Evolutionary conservation across 2,797 vertebrate species (phyloP), one percentile per base, ranked within the genome.

Genomic region (Cheracebus regulus): DNA sequence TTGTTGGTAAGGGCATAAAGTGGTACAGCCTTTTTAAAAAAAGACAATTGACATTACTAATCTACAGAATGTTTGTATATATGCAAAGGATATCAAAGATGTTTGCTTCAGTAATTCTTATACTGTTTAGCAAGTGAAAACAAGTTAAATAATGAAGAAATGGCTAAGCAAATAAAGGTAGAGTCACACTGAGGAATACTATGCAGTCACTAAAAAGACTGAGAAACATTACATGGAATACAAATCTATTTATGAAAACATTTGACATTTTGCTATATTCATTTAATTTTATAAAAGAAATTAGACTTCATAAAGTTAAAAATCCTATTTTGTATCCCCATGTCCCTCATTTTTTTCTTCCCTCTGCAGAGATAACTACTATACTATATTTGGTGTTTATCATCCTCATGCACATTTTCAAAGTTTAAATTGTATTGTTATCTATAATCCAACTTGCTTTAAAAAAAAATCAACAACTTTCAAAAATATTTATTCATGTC

Each of bases 181-280:
- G 1, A 80, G 39, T 67, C 28, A 36, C 28, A 30, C 10, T n/a
- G 4, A 20, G 41, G 46, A 82, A 57, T 76, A 55, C 33, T n/a
- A 41, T 50, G 50, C 20, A 46, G 58, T 12, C 70, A 50, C 26
- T 41, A 73, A 83, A 92, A 88, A 24, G 44, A 90, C 14, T 6
- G 39, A 84, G 19, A 70, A 13, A 13, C 20, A 39, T 64, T 50
- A 57, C 26, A 6, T 12, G 76, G 70, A 86, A 73, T 81, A 81
- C 58, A 64, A 70, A 91, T 64, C 57, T 90, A 46, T 50, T 83
- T 82, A 57, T 72, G 64, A 93, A 94, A 94, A 84, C 50, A 80
- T n/a, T 44, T 39, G 72, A 75, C 10, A 52, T 73, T 87, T 89
- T 90, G 10, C 26, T 8, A 28, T 28, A 82, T 36, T 89, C 70